These are phyloP conservation scores for Orchesella cincta DNA, from an alignment of 1,140 invertebrate species.

Conservation along the genomic window DNA sequence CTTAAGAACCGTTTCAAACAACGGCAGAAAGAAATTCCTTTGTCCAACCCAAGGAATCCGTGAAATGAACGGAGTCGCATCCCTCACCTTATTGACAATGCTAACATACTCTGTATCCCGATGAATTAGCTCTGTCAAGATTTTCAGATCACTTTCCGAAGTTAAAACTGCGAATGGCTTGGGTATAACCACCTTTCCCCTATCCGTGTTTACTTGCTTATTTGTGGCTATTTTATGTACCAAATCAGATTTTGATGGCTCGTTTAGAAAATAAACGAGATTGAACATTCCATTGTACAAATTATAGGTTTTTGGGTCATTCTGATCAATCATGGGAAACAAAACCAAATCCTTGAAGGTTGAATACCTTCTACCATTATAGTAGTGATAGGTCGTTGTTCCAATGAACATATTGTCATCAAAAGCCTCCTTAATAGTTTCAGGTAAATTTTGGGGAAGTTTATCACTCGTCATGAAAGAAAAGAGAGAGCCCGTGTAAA, in stretches of 20 bases:
- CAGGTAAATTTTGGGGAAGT: neutral
- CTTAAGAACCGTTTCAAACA: conserved; percentile 2
- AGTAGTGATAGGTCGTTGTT: neutral
- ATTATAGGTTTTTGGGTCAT: neutral
- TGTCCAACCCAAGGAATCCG: neutral
- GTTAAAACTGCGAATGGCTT: neutral
- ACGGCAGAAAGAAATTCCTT: conserved; percentile 6
- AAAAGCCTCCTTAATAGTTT: neutral
- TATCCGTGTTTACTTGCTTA: neutral
- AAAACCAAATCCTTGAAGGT: neutral
- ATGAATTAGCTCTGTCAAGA: neutral
- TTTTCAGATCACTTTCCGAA: neutral
- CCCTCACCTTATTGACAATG: neutral
- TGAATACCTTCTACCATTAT: neutral
- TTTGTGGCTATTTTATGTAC: neutral
- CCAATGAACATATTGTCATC: neutral
- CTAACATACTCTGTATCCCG: neutral
- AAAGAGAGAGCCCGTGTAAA: neutral
- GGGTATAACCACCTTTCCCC: neutral
- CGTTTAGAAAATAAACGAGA: conserved; percentile 2
- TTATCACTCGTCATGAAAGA: conserved; percentile 7
- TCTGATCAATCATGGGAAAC: neutral
- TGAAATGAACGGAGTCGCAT: neutral
- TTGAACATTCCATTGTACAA: neutral
- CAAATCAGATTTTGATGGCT: neutral